Evolutionary conservation across 2,888 invertebrate species (phyloP).

Genomic region (Aspidiotus rigidus): DNA sequence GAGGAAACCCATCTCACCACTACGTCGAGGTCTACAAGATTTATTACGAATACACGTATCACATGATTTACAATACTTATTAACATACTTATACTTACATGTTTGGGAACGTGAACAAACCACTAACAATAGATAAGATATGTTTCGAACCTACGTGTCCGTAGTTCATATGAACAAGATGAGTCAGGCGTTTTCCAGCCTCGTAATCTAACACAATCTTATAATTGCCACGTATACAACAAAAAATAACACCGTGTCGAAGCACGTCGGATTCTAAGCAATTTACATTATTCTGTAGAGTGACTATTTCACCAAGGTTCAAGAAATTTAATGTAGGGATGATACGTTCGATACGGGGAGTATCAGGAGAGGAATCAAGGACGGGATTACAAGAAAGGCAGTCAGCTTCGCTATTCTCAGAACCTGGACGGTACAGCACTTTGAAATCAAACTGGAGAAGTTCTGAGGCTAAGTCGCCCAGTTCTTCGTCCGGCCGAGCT

Average conservation of each 20-base stretch:
- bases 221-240: neutral
- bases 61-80: neutral
- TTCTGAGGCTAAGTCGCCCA: constrained; percentile 37
- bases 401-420: neutral
- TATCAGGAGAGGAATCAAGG: neutral
- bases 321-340: constrained; percentile 3
- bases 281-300: neutral
- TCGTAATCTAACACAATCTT: neutral
- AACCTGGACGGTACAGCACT: constrained; percentile 16
- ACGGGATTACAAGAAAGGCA: neutral
- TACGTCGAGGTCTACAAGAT: neutral
- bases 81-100: neutral
- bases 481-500: constrained; percentile 36
- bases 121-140: neutral
- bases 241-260: neutral
- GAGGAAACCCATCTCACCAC: neutral
- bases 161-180: neutral
- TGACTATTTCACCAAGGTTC: neutral
- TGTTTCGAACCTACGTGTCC: constrained; percentile 1
- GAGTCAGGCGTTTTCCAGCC: neutral
- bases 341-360: neutral
- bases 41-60: neutral
- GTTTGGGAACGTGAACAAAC: constrained; percentile 3
- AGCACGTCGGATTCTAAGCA: neutral
- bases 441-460: constrained; percentile 38